Conservation (phyloP, 2,113 vertebrate species). For the Platycercus adscitus region DNA sequence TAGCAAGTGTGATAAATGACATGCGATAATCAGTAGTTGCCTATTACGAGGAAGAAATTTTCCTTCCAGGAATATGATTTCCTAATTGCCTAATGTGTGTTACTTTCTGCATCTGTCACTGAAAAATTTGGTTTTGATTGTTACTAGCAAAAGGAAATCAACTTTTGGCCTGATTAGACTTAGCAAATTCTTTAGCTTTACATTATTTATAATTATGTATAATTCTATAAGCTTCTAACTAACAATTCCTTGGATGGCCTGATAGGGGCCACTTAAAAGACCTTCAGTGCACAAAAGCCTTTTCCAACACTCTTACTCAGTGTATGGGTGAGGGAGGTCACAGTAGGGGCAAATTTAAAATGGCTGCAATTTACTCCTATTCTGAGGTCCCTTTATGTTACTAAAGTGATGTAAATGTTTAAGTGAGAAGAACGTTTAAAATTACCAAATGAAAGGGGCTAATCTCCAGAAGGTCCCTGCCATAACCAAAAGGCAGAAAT, state of each 20-base stretch:
- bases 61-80: background rate
- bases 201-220: background rate
- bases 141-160: background rate
- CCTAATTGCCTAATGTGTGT: background rate
- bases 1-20: background rate
- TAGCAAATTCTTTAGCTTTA: background rate
- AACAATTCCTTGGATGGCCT: background rate
- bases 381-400: constrained; percentile 48
- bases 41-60: background rate
- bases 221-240: background rate
- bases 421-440: constrained; percentile 50
- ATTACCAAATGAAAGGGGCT: constrained; percentile 62
- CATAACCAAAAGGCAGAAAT: constrained; percentile 48
- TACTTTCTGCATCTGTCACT: background rate
- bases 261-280: constrained; percentile 12
- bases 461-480: constrained; percentile 33
- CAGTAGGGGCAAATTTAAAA: constrained; percentile 55
- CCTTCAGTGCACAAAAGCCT: background rate
- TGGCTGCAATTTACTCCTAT: constrained; percentile 53
- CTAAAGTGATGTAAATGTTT: constrained; percentile 60
- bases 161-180: background rate
- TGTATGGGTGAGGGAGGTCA: constrained; percentile 30
- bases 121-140: background rate
- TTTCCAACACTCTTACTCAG: constrained; percentile 25
- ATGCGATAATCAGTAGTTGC: background rate